These are phyloP conservation scores for Axea sp. DNA, from an alignment of 2,888 invertebrate genomes.

Conservation along the genomic window DNA sequence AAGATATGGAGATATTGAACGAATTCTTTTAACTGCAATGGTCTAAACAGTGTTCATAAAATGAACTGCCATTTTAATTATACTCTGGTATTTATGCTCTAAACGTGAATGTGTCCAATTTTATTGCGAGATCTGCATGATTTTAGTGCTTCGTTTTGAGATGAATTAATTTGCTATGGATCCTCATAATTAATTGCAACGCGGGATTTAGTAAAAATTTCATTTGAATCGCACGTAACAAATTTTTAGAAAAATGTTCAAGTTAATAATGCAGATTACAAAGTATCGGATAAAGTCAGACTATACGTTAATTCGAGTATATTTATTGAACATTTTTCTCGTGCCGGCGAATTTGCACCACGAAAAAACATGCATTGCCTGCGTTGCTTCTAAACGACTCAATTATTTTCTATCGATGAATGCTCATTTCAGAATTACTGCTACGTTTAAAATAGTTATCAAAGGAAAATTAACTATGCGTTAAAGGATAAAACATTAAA, in stretches of 20 bases:
- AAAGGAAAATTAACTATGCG: too few relatives aligned
- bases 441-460: constrained; percentile 1
- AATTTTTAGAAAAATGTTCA: constrained; percentile 21
- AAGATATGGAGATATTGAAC: constrained; percentile 44
- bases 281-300: neutral
- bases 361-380: constrained; percentile 23
- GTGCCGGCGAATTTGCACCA: constrained; percentile 10
- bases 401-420: constrained; percentile 22
- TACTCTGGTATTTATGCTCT: neutral
- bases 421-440: constrained; percentile 5
- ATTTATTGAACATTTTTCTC: constrained; percentile 37
- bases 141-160: constrained; percentile 32
- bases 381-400: constrained; percentile 19
- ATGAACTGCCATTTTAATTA: too few relatives aligned
- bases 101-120: constrained; percentile 24
- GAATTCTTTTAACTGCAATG: constrained; percentile 20
- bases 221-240: neutral
- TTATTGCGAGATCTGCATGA: constrained; percentile 37
- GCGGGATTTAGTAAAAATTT: constrained; percentile 2
- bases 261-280: neutral
- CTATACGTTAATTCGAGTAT: neutral
- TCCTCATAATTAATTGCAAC: too few relatives aligned
- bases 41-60: too few relatives aligned
- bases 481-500: too few relatives aligned
- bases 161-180: too few relatives aligned